A percentile compares a stretch with the other conserved stretches of the same genome.
phyloP scores from a whole-genome alignment of 2,113 vertebrate genomes.

The human region GRCh38 chr14:47739001-47739500 shows the following conservation, averaged over 20 bases:
- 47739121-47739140: not conserved
- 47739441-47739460: not conserved
- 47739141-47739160: not conserved
- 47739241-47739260: not conserved
- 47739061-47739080: not conserved
- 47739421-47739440: not conserved
- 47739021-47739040: not conserved
- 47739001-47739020: not conserved
- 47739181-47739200: not conserved
- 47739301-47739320: not conserved
- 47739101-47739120: not conserved
- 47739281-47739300: not conserved
- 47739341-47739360: not conserved
- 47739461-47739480: not conserved
- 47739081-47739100: not conserved
- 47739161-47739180: not conserved
- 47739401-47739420: not conserved
- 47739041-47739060: not conserved
- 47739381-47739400: not conserved
- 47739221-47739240: not conserved
- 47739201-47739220: not conserved
- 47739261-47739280: not conserved
- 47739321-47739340: not conserved
- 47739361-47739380: not conserved
- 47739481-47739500: not conserved